Conservation (phyloP, 2,888 invertebrate species). For the Drosophila suboccidentalis region DNA sequence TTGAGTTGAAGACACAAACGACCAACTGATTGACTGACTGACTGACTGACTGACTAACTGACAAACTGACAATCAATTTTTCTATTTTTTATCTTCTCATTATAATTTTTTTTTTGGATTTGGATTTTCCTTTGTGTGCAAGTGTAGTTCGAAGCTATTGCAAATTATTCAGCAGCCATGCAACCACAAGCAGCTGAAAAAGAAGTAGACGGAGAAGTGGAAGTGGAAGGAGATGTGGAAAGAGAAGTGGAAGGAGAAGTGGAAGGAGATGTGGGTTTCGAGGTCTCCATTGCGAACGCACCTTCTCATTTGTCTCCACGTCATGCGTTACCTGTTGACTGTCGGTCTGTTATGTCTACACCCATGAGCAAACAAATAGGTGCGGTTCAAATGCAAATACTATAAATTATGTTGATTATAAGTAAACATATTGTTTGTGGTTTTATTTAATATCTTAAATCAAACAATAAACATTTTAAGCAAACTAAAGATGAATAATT, state of each 20-base stretch:
- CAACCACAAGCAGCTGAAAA: slow-evolving; percentile 9
- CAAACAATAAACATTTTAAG: neutral
- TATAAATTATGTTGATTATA: neutral
- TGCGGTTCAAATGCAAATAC: slow-evolving; percentile 8
- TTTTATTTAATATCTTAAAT: neutral
- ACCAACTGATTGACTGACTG: slow-evolving; percentile 35
- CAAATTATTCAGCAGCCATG: slow-evolving; percentile 31
- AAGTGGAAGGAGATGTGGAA: slow-evolving; percentile 19
- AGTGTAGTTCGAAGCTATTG: slow-evolving; percentile 25
- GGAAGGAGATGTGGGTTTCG: slow-evolving; percentile 31
- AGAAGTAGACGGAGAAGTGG: neutral
- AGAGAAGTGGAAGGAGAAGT: neutral
- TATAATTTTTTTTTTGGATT: neutral
- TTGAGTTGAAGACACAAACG: slow-evolving; percentile 26
- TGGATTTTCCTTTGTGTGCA: slow-evolving; percentile 26
- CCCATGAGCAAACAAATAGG: slow-evolving; percentile 5
- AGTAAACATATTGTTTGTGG: neutral
- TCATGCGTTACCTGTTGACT: slow-evolving; percentile 50
- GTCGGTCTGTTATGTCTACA: slow-evolving; percentile 8
- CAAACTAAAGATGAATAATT: too few species aligned
- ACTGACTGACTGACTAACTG: slow-evolving; percentile 38
- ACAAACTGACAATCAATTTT: slow-evolving; percentile 64
- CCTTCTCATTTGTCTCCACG: slow-evolving; percentile 37
- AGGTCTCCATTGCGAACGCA: slow-evolving; percentile 39
- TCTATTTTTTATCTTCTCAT: slow-evolving; percentile 4